These are phyloP conservation scores for Mugil cephalus DNA, from an alignment of 2,113 vertebrate genomes.

Conservation along the genomic window DNA sequence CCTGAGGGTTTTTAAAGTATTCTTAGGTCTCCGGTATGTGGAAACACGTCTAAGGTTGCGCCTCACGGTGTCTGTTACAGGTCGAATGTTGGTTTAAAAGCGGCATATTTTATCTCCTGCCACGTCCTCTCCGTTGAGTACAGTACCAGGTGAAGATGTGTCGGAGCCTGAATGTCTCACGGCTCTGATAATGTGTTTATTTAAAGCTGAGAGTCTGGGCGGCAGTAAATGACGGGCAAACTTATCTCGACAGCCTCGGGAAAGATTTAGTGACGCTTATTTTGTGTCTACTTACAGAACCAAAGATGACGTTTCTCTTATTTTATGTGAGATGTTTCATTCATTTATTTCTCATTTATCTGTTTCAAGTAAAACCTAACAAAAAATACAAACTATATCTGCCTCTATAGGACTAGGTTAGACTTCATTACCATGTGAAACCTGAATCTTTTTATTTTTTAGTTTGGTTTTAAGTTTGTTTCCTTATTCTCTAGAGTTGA, in stretches of 20 bases:
- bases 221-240: slow-evolving; percentile 23
- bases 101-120: background rate
- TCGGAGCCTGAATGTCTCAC: slow-evolving; percentile 46
- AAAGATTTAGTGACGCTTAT: slow-evolving; percentile 38
- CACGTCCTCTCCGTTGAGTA: background rate
- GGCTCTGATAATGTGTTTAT: slow-evolving; percentile 71
- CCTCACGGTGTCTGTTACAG: background rate
- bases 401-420: too few relatives aligned
- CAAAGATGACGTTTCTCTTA: background rate
- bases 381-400: too few relatives aligned
- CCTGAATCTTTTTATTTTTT: too few relatives aligned
- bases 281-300: slow-evolving; percentile 40
- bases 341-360: background rate
- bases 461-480: too few relatives aligned
- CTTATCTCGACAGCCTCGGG: slow-evolving; percentile 23
- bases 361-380: too few relatives aligned
- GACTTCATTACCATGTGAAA: too few relatives aligned
- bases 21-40: background rate
- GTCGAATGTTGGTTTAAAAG: background rate
- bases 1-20: background rate
- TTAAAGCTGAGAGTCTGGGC: slow-evolving; percentile 53
- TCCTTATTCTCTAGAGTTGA: too few relatives aligned
- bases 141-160: slow-evolving; percentile 24
- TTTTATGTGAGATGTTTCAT: too few relatives aligned
- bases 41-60: background rate